Evolutionary conservation across 2,113 vertebrate genomes (phyloP), one percentile per base, ranked within the genome.

Genomic region (Tetraodon nigroviridis): DNA sequence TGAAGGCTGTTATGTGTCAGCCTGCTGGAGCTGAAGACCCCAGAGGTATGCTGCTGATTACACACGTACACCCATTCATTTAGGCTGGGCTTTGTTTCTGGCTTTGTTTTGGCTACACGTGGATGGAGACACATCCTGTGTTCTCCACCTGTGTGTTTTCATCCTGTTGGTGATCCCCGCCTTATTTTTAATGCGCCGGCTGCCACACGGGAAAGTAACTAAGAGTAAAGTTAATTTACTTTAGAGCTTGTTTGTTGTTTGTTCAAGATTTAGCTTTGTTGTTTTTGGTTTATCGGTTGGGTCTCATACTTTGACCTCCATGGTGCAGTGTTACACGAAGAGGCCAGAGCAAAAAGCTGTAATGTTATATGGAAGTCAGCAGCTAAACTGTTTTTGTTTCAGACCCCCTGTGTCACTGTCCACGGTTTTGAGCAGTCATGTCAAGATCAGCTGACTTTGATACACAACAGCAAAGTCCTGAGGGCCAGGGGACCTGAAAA

Each of bases 361-460:
- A 32, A 32, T 32, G 6, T 32, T 32, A 32, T 32, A 10, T 32
- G 29, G 29, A 32, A 2, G 29, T 32, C 8, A 32, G 29, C 29
- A 32, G 29, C 29, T 32, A 32, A 32, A 32, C 29, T 32, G 29
- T 32, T 6, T 32, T 32, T 32, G 32, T 37, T 37, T 37, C 22
- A 58, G 51, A 69, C n/a, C 17, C 17, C 44, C 19, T 11, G 51
- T 51, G 46, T 11, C 19, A 44, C 40, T 37, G 32, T 37, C 32
- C 32, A 12, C 12, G 32, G 32, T 37, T 37, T 37, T 37, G 10
- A 12, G 8, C 40, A 52, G 73, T 84, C 83, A 84, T 73, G 67
- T 81, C 81, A 81, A 73, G n/a, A 69, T 81, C 84, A 83, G 80
- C 81, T 86, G 80, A 83, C 85, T 51, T 41, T 55, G 49, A 60